Evolutionary conservation across 2,113 vertebrate species (phyloP).

Genomic region (Mormoops blainvillei): DNA sequence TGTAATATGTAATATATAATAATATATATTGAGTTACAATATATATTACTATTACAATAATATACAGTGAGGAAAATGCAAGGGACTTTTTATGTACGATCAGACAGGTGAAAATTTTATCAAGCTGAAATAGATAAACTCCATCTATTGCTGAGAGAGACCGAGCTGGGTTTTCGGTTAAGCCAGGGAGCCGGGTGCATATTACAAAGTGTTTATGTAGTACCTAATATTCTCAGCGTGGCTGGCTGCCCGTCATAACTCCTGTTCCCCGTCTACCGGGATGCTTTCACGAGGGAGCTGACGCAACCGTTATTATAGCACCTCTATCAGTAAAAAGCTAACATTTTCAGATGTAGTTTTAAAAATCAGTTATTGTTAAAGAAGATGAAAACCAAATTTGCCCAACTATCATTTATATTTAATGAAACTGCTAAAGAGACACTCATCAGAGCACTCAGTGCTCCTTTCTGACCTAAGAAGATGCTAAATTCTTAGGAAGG

Average conservation of each 20-base stretch:
- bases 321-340: not conserved
- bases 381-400: not conserved
- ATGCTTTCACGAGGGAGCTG: not conserved
- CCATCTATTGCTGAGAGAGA: not conserved
- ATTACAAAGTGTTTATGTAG: fast-evolving
- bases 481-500: not conserved
- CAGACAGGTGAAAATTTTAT: not conserved
- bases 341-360: not conserved
- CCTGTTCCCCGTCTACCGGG: too few relatives aligned
- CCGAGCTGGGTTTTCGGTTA: not conserved
- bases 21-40: not conserved
- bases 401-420: not conserved
- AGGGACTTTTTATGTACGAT: not conserved
- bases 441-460: fast-evolving
- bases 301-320: not conserved
- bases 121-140: not conserved
- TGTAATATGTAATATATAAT: not conserved
- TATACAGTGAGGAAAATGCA: fast-evolving
- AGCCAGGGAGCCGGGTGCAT: not conserved
- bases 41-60: not conserved
- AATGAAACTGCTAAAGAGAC: not conserved
- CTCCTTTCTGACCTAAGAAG: not conserved
- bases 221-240: fast-evolving
- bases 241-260: not conserved
- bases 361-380: not conserved